Percentiles rank a stretch among this genome's conserved stretches.
Conservation (phyloP, 2,888 invertebrate species). For the Melipona bicolor region DNA sequence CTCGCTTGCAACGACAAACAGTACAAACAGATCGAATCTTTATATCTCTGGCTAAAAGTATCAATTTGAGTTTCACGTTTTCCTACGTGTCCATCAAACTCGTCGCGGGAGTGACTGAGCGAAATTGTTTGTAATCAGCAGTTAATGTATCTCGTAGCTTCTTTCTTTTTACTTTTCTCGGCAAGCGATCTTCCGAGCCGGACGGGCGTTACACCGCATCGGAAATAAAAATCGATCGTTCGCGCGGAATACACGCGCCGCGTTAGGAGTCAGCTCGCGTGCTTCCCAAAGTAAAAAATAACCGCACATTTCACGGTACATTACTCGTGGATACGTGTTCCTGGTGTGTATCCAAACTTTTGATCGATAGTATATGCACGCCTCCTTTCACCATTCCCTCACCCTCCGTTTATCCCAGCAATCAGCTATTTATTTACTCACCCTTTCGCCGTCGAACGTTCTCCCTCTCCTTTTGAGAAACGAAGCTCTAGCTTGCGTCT, state of each 20-base stretch:
- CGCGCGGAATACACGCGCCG: neutral
- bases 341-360: constrained; percentile 31
- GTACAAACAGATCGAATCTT: too few relatives aligned
- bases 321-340: constrained; percentile 33
- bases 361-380: constrained; percentile 27
- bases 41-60: neutral
- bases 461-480: neutral
- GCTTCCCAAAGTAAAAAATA: neutral
- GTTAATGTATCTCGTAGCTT: neutral
- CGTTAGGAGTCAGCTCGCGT: neutral
- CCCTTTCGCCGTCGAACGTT: neutral
- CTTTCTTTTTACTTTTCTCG: neutral
- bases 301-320: constrained; percentile 16
- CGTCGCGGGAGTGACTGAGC: neutral
- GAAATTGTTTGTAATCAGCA: neutral
- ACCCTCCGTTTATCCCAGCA: neutral
- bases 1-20: too few relatives aligned
- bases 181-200: neutral
- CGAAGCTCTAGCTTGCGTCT: neutral
- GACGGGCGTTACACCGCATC: neutral
- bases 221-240: constrained; percentile 1
- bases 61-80: neutral
- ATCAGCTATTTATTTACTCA: constrained; percentile 44
- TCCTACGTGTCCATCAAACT: neutral
- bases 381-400: neutral